phyloP scores from a whole-genome alignment of 2,888 invertebrate species.

The Coremacera marginata region DNA sequence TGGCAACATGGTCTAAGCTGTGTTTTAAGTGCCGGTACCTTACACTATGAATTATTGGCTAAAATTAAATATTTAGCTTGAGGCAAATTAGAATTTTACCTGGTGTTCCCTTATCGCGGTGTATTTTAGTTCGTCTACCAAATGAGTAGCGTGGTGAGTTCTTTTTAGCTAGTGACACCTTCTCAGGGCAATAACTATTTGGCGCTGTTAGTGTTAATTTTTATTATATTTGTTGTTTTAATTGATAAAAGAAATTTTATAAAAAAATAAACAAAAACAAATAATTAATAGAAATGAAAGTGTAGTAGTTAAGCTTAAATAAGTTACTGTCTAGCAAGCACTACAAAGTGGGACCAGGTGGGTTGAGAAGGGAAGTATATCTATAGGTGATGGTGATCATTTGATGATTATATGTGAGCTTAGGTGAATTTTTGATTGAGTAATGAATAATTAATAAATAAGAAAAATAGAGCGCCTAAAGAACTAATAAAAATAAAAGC shows the following conservation, averaged over 20 bases:
- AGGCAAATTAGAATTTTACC: constrained; percentile 53
- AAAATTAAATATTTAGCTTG: neutral
- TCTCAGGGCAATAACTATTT: constrained; percentile 73
- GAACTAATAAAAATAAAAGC: no score
- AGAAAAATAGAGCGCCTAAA: no score
- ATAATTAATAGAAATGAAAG: constrained; percentile 32
- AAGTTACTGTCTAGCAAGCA: neutral
- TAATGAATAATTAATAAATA: no score
- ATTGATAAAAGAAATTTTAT: constrained; percentile 29
- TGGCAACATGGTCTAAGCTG: neutral
- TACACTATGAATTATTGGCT: neutral
- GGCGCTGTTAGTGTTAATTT: constrained; percentile 65
- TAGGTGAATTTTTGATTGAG: no score
- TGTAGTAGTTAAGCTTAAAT: neutral
- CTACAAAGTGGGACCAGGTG: neutral
- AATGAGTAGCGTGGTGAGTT: constrained; percentile 68
- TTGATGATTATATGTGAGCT: no score
- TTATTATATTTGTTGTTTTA: constrained; percentile 33
- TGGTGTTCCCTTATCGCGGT: constrained; percentile 66
- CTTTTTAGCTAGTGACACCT: constrained; percentile 71
- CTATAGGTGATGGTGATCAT: no score
- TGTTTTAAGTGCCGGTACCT: neutral
- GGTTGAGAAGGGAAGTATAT: neutral
- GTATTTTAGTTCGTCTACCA: constrained; percentile 72
- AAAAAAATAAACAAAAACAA: constrained; percentile 44